phyloP scores from a whole-genome alignment of 64 coral and sea anemone species.

The Stichodactyla helianthus region DNA sequence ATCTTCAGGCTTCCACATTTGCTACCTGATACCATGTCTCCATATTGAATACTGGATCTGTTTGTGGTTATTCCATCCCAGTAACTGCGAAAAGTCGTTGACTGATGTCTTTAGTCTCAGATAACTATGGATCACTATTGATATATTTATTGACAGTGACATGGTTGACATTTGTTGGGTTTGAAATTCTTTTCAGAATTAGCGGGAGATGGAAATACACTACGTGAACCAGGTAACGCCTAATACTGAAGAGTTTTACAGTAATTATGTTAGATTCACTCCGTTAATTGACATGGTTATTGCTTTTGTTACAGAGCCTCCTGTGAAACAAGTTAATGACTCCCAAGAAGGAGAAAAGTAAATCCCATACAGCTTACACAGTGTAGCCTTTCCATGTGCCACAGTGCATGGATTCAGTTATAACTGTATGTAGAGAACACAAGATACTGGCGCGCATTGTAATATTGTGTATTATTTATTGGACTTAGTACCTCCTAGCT shows the following conservation, averaged over 20 bases:
- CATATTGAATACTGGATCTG: too few relatives aligned
- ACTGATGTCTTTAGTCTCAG: too few relatives aligned
- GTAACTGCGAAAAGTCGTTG: too few relatives aligned
- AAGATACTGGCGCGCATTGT: not conserved
- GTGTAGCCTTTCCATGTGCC: too few relatives aligned
- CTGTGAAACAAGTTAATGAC: not conserved
- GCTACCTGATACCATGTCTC: too few relatives aligned
- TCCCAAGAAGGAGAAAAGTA: not conserved
- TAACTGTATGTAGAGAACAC: not conserved
- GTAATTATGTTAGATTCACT: not conserved
- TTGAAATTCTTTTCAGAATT: constrained; percentile 46
- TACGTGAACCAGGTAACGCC: constrained; percentile 72
- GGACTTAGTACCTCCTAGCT: not conserved
- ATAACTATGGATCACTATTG: not conserved
- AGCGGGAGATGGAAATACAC: constrained; percentile 52
- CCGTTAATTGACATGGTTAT: too few relatives aligned
- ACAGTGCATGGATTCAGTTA: not conserved
- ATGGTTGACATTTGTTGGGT: not conserved
- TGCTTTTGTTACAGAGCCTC: not conserved
- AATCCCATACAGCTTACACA: not conserved
- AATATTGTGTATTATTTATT: not conserved
- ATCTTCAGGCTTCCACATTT: too few relatives aligned
- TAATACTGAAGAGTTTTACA: not conserved
- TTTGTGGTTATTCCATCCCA: too few relatives aligned
- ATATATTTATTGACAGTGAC: not conserved